Conservation (phyloP, 2,113 vertebrate genomes). For the Elgaria multicarinata region DNA sequence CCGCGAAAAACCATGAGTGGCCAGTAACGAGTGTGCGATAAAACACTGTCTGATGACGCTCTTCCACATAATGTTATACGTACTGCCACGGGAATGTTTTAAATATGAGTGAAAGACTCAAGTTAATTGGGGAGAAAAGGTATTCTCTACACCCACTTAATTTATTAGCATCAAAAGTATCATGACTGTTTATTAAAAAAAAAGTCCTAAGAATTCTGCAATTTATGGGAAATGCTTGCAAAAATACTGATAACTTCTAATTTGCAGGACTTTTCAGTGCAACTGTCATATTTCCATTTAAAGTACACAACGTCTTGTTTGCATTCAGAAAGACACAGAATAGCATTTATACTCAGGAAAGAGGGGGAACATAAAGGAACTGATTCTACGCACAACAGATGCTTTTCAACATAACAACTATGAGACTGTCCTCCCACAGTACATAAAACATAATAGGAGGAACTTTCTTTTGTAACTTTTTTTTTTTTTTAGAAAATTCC, state of each 20-base stretch:
- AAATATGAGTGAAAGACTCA: conserved; percentile 8
- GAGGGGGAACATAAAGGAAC: background rate
- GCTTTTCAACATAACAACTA: conserved; percentile 11
- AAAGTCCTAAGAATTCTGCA: conserved; percentile 6
- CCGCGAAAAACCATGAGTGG: no score
- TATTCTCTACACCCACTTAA: background rate
- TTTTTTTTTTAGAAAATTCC: background rate
- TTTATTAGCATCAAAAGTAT: background rate
- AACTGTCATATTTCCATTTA: conserved; percentile 42
- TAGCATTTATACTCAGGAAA: conserved; percentile 22
- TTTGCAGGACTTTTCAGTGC: conserved; percentile 22
- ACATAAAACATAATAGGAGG: conserved; percentile 20
- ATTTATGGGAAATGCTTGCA: background rate
- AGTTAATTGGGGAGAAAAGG: background rate
- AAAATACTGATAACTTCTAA: conserved; percentile 46
- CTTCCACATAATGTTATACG: background rate
- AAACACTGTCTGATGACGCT: no score
- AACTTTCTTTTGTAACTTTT: conserved; percentile 20
- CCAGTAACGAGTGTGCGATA: no score
- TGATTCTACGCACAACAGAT: background rate
- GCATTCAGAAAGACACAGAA: conserved; percentile 25
- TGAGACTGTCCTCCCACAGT: conserved; percentile 38
- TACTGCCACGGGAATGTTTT: background rate
- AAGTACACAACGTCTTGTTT: conserved; percentile 4
- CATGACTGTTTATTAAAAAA: conserved; percentile 12